These are phyloP conservation scores for Lottia gigantea DNA, from an alignment of 2,888 invertebrate genomes.

Conservation along the genomic window DNA sequence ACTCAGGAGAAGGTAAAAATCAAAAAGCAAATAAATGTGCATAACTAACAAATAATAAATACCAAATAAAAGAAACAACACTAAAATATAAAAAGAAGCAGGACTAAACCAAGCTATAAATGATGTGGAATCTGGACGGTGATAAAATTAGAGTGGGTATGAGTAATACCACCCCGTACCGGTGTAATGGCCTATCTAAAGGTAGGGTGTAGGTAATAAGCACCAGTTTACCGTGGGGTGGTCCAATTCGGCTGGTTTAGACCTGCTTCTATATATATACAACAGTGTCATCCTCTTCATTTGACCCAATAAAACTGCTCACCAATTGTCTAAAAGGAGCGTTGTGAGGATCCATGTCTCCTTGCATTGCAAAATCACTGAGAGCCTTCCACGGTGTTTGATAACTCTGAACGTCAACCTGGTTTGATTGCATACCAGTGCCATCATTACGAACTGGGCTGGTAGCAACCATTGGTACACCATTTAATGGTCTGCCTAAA, in stretches of 20 bases:
- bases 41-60: too few species aligned
- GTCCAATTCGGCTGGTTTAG: constrained; percentile 31
- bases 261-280: constrained; percentile 62
- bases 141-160: not conserved
- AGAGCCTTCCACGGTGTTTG: constrained; percentile 95
- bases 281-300: constrained; percentile 63
- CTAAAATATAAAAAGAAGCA: constrained; percentile 14
- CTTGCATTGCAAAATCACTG: constrained; percentile 93
- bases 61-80: constrained; percentile 3
- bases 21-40: too few species aligned
- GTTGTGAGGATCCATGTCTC: constrained; percentile 86
- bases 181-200: not conserved
- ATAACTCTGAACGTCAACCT: constrained; percentile 90
- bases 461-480: constrained; percentile 97
- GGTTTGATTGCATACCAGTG: constrained; percentile 70
- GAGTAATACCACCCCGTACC: not conserved
- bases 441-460: constrained; percentile 74
- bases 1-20: too few species aligned
- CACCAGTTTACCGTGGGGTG: constrained; percentile 21
- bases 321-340: constrained; percentile 97
- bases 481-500: constrained; percentile 88
- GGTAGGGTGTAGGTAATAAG: not conserved
- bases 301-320: constrained; percentile 71
- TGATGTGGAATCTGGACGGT: not conserved
- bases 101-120: constrained; percentile 1